Evolutionary conservation across 2,113 vertebrate genomes (phyloP), one percentile per base, ranked within the genome.

Genomic region (Pelusios castaneus): DNA sequence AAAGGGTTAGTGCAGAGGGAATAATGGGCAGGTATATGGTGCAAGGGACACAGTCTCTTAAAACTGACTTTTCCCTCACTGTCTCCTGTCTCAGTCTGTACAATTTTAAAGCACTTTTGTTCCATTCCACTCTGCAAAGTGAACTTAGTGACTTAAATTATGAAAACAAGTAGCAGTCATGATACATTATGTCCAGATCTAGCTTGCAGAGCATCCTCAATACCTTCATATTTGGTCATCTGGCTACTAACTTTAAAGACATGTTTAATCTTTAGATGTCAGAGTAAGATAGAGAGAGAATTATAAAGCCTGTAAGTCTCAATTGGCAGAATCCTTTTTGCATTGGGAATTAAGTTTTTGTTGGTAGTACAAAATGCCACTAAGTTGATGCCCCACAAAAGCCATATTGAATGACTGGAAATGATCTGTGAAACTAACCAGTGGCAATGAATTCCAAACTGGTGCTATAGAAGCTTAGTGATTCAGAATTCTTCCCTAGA

Each of bases 11-110:
- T 41, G 84, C 24, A 77, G 10, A 89, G 14, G 82, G 88, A 91
- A 3, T 2, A 2, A 1, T 67, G 27, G 63, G 86, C 17, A 3
- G 3, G 16, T 52, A 52, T 17, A 17, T 52, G 51, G 51, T 13
- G 56, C 10, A 11, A n/a, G 63, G 16, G 19, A 86, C 52, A 31
- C 0, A 12, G 1, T 60, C 19, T 16, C n/a, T 2, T 31, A 47
- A 93, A 54, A 52, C 13, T 1, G 34, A 0, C 3, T 41, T 84
- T 91, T 81, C 3, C 1, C 6, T 79, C 55, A 21, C 31, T 34
- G 41, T 45, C 29, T 58, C 43, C 7, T 0, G 3, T 4, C 41
- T 67, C 63, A 1, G 0, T 17, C 47, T 31, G 1, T 2, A 85
- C 38, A 10, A 52, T 52, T 52, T 52, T 52, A 52, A 58, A 58